Percentiles rank a stretch among this genome's conserved stretches.
Conservation (phyloP, 2,797 vertebrate genomes). For the Poliocrania exsul region DNA sequence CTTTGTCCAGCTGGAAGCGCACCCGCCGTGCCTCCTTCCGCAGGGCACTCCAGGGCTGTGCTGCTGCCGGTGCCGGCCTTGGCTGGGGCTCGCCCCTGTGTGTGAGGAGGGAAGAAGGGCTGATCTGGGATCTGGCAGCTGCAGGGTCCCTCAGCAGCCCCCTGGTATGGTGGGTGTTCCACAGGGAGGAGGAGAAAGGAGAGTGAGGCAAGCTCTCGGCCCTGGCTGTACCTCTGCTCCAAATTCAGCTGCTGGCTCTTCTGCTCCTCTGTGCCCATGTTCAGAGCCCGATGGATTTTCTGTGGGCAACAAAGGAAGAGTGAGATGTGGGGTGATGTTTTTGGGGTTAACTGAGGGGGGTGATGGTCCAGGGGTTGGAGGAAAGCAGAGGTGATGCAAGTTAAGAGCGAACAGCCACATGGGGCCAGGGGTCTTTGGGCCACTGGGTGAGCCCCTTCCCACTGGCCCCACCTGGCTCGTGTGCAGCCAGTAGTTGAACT, state of each 20-base stretch:
- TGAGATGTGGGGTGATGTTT: background rate
- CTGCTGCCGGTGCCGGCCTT: background rate
- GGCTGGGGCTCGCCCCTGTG: slow-evolving; percentile 70
- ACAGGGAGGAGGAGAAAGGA: background rate
- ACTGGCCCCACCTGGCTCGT: slow-evolving; percentile 85
- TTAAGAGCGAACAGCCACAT: accelerated
- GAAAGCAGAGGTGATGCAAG: background rate
- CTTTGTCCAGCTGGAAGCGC: slow-evolving; percentile 45
- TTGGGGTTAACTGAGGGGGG: background rate
- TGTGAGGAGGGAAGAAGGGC: background rate
- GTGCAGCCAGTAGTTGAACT: slow-evolving; percentile 92
- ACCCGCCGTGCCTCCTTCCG: slow-evolving; percentile 6
- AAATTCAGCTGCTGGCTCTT: slow-evolving; percentile 71
- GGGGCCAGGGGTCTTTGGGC: background rate
- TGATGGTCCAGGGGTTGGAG: background rate
- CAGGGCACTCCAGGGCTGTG: slow-evolving; percentile 77
- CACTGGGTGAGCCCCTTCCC: accelerated
- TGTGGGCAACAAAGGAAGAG: slow-evolving; percentile 36
- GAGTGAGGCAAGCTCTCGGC: accelerated
- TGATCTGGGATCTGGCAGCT: background rate
- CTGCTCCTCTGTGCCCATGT: slow-evolving; percentile 80
- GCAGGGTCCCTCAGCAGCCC: accelerated
- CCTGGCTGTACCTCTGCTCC: slow-evolving; percentile 78
- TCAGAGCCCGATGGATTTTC: slow-evolving; percentile 93
- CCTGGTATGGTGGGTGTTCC: accelerated